A percentile compares a stretch with the other conserved stretches of the same genome.
Conservation (phyloP, 2,888 invertebrate species). For the Xanthorhoe spadicearia region DNA sequence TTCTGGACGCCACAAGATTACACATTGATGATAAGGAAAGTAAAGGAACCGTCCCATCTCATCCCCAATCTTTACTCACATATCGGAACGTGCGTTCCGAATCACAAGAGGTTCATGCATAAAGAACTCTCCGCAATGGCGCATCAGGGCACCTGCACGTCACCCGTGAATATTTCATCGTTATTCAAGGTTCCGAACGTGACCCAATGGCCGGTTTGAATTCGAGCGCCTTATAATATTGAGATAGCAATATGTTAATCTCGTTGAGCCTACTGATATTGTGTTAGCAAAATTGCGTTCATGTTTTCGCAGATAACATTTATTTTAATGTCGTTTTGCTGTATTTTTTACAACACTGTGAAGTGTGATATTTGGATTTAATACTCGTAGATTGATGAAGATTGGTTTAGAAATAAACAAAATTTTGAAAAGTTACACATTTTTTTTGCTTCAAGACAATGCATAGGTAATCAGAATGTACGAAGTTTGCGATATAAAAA, state of each 20-base stretch:
- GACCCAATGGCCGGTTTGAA: conserved; percentile 41
- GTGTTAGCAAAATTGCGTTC: neutral
- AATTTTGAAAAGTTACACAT: conserved; percentile 21
- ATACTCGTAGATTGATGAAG: neutral
- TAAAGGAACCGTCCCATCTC: conserved; percentile 33
- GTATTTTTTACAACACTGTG: too few relatives aligned
- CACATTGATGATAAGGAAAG: neutral
- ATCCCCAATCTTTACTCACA: conserved; percentile 57
- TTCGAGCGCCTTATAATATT: conserved; percentile 27
- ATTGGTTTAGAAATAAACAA: neutral
- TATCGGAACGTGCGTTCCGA: conserved; percentile 71
- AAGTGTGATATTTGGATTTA: too few relatives aligned
- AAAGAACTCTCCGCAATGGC: conserved; percentile 71
- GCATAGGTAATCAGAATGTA: conserved; percentile 71
- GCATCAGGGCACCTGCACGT: conserved; percentile 74
- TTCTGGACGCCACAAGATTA: too few relatives aligned
- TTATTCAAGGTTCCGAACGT: conserved; percentile 53
- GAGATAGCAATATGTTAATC: conserved; percentile 11
- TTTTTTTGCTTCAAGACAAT: conserved; percentile 60
- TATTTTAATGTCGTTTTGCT: too few relatives aligned
- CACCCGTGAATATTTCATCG: conserved; percentile 74
- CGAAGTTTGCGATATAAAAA: conserved; percentile 80
- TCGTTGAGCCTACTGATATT: neutral
- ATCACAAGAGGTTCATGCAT: conserved; percentile 80
- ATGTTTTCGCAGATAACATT: neutral